Evolutionary conservation across 2,113 vertebrate genomes (phyloP).

Genomic region (Antigone vipio): DNA sequence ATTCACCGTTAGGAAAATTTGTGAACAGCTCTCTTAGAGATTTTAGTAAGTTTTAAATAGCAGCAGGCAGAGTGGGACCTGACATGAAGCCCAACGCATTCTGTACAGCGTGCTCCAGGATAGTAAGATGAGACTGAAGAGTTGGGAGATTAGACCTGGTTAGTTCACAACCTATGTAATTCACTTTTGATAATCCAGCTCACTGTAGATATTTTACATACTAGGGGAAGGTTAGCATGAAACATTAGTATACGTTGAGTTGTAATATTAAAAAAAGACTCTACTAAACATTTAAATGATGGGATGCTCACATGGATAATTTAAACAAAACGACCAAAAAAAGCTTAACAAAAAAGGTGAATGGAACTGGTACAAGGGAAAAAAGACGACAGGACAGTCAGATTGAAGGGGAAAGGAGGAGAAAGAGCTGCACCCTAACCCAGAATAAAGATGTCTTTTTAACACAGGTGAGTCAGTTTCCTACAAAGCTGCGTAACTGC

Average conservation of each 20-base stretch:
- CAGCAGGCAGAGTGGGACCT: background rate
- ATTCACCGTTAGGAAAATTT: background rate
- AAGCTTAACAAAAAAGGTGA: background rate
- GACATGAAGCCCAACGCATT: background rate
- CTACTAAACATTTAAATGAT: background rate
- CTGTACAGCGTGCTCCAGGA: rapidly evolving
- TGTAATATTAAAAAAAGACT: background rate
- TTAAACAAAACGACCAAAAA: background rate
- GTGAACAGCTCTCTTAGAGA: background rate
- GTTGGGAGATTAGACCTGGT: background rate
- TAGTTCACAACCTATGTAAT: background rate
- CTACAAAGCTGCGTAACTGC: background rate
- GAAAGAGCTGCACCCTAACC: background rate
- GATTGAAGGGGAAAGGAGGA: background rate
- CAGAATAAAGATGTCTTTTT: background rate
- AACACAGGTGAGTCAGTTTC: background rate
- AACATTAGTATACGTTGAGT: background rate
- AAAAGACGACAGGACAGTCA: background rate
- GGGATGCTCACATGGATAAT: background rate
- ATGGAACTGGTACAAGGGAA: background rate
- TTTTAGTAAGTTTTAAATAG: background rate
- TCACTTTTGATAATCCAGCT: background rate
- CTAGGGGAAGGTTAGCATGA: background rate
- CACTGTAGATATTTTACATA: background rate
- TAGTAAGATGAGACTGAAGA: background rate